phyloP scores from a whole-genome alignment of 37 sponge, comb jelly and placozoan species.

The Corticium candelabrum region DNA sequence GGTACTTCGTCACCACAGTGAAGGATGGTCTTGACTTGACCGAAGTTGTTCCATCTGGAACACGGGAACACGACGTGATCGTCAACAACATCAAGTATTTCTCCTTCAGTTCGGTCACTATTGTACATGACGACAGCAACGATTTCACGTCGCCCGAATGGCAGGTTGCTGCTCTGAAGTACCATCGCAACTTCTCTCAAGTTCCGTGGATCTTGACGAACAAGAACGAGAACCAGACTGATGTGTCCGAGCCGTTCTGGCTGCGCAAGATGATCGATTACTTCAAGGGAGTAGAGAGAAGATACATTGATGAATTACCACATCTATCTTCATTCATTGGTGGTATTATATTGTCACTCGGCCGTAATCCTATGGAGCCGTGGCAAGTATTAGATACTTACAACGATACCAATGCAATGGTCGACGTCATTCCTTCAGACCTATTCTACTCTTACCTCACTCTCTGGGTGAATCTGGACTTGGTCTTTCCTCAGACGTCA shows the following conservation, averaged over 20 bases:
- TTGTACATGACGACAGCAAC: slow-evolving; percentile 10
- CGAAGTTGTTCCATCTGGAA: slow-evolving; percentile 22
- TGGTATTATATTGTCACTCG: no score
- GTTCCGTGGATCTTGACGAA: slow-evolving; percentile 11
- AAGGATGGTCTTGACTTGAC: slow-evolving; percentile 26
- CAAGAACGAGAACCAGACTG: background rate
- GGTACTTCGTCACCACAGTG: background rate
- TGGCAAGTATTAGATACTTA: background rate
- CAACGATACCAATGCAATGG: background rate
- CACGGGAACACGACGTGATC: slow-evolving; percentile 23
- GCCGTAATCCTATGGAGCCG: no score
- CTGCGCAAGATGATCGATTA: slow-evolving; percentile 22
- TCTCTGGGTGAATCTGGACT: slow-evolving; percentile 14
- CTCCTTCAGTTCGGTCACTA: slow-evolving; percentile 17
- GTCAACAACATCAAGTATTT: slow-evolving; percentile 19
- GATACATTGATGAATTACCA: background rate
- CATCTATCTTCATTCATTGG: background rate
- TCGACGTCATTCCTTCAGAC: slow-evolving; percentile 2
- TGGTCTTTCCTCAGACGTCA: slow-evolving; percentile 8
- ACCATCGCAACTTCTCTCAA: slow-evolving; percentile 5
- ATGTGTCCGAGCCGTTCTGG: slow-evolving; percentile 16
- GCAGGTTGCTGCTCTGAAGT: slow-evolving; percentile 21
- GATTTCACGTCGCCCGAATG: slow-evolving; percentile 8
- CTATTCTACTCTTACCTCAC: slow-evolving; percentile 1
- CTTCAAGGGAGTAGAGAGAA: background rate